Percentiles rank a stretch among this genome's conserved stretches.
Conservation (phyloP, 1,140 invertebrate species). For the Anadara kagoshimensis region DNA sequence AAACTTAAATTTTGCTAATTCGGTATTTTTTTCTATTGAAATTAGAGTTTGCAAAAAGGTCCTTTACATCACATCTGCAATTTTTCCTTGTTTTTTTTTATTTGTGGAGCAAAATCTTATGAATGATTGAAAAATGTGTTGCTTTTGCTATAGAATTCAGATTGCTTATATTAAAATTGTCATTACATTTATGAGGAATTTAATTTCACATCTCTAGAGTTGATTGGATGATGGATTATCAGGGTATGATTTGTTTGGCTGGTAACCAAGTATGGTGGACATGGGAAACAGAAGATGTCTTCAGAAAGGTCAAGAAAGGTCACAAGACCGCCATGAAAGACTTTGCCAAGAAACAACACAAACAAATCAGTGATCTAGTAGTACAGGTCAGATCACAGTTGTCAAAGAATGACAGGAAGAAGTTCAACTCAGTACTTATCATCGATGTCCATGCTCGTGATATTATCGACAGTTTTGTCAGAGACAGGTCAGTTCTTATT, state of each 20-base stretch:
- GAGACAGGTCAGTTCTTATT: slow-evolving; percentile 77
- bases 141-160: too few relatives aligned
- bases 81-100: too few relatives aligned
- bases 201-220: slow-evolving; percentile 75
- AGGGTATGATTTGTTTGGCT: slow-evolving; percentile 90
- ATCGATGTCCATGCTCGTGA: slow-evolving; percentile 93
- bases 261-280: slow-evolving; percentile 96
- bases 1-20: too few relatives aligned
- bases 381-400: slow-evolving; percentile 81
- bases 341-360: slow-evolving; percentile 86
- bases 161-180: too few relatives aligned
- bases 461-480: slow-evolving; percentile 90
- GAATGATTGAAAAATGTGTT: too few relatives aligned
- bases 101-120: too few relatives aligned
- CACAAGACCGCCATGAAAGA: slow-evolving; percentile 92
- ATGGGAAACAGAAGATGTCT: slow-evolving; percentile 92
- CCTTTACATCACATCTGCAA: too few relatives aligned
- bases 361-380: slow-evolving; percentile 89
- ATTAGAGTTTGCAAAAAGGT: too few relatives aligned
- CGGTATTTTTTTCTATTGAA: too few relatives aligned
- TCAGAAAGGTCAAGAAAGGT: slow-evolving; percentile 82
- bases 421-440: slow-evolving; percentile 90
- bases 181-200: too few relatives aligned
- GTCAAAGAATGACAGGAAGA: slow-evolving; percentile 86
- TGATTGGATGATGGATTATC: slow-evolving; percentile 91